phyloP scores from a whole-genome alignment of 2,113 vertebrate species.

The Delphinus delphis region DNA sequence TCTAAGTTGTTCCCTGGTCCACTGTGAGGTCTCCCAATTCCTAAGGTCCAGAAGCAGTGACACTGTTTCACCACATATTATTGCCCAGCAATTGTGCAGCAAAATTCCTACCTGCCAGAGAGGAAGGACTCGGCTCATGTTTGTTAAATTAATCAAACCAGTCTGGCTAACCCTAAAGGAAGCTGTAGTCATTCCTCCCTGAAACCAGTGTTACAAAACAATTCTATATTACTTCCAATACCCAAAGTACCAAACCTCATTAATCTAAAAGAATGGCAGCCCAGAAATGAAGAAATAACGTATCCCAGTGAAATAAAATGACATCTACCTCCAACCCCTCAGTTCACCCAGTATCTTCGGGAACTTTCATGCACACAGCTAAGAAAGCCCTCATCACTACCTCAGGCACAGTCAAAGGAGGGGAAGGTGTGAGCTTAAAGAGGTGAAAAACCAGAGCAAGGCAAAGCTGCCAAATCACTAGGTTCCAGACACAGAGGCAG shows the following conservation, averaged over 20 bases:
- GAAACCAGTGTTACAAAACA: neutral
- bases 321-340: neutral
- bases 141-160: constrained; percentile 23
- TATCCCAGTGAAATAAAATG: neutral
- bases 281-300: neutral
- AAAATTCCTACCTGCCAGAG: neutral
- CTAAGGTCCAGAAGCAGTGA: neutral
- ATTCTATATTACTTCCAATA: neutral
- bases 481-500: neutral
- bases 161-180: neutral
- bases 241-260: neutral
- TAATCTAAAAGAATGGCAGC: neutral
- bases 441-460: neutral
- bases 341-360: neutral
- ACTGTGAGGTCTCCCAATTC: neutral
- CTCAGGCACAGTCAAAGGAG: neutral
- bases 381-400: neutral
- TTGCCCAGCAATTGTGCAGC: neutral
- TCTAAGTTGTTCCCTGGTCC: neutral
- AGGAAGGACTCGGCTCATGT: neutral
- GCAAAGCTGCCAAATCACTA: neutral
- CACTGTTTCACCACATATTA: neutral
- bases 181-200: neutral
- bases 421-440: neutral
- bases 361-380: neutral